Evolutionary conservation across 2,113 vertebrate species (phyloP).

Genomic region (Nasalis larvatus): DNA sequence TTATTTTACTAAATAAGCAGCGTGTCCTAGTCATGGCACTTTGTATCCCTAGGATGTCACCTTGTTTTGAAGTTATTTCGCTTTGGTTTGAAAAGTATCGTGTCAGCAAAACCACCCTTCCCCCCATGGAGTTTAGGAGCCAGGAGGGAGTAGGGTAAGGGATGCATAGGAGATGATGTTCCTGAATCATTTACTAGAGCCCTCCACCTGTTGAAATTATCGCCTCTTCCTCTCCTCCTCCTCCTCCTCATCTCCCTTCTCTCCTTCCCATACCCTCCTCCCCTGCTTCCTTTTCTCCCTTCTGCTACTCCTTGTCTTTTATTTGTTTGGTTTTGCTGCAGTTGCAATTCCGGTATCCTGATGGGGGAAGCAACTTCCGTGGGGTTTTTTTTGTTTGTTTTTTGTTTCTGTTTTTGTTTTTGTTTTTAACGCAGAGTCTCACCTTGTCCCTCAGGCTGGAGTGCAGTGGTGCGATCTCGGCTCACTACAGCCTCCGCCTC

Average conservation of each 20-base stretch:
- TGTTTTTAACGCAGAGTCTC: background rate
- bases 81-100: background rate
- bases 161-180: background rate
- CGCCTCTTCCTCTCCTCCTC: too few relatives aligned
- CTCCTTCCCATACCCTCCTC: background rate
- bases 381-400: background rate
- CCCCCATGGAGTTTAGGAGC: background rate
- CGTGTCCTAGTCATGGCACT: background rate
- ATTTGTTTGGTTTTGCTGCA: background rate
- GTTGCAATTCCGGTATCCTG: background rate
- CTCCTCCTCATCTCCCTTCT: background rate
- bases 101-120: background rate
- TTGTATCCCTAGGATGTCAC: background rate
- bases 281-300: background rate
- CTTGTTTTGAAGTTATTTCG: constrained; percentile 35
- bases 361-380: background rate
- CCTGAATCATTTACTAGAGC: background rate
- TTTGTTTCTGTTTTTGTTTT: background rate
- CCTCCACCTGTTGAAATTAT: background rate
- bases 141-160: background rate
- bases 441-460: background rate
- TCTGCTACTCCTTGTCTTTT: background rate
- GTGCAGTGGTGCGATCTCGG: background rate
- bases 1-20: constrained; percentile 19
- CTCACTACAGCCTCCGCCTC: too few relatives aligned